Evolutionary conservation across 2,888 invertebrate genomes (phyloP).

Genomic region (Antitype chi): DNA sequence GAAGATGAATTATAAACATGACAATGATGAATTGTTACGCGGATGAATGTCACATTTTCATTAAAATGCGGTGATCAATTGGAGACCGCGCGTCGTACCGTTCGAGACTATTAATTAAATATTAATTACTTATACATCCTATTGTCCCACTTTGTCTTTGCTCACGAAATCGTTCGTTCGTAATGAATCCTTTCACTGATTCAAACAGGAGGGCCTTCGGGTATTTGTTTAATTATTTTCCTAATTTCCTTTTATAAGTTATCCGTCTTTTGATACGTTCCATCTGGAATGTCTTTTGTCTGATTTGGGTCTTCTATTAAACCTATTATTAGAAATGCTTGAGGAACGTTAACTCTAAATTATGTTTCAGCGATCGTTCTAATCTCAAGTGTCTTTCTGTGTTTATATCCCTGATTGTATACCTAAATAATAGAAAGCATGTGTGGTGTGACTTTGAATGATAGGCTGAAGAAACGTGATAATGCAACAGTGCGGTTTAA

Average conservation of each 20-base stretch:
- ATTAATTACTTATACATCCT: constrained; percentile 58
- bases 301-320: constrained; percentile 14
- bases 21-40: constrained; percentile 67
- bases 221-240: constrained; percentile 52
- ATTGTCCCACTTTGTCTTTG: constrained; percentile 55
- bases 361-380: neutral
- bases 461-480: too few species aligned
- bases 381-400: neutral
- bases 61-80: constrained; percentile 68
- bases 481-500: too few species aligned
- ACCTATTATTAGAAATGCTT: constrained; percentile 18
- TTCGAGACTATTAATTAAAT: constrained; percentile 58
- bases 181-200: constrained; percentile 53
- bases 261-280: constrained; percentile 35
- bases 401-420: neutral
- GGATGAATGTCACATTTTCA: constrained; percentile 70
- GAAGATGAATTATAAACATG: constrained; percentile 74
- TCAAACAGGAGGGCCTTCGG: constrained; percentile 19
- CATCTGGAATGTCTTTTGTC: constrained; percentile 26
- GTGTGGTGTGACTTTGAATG: too few species aligned
- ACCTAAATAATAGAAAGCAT: neutral
- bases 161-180: constrained; percentile 48
- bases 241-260: constrained; percentile 10
- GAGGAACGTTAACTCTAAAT: neutral
- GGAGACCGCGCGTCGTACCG: constrained; percentile 42